phyloP scores from a whole-genome alignment of 2,797 vertebrate genomes.

The Tragopan temminckii region DNA sequence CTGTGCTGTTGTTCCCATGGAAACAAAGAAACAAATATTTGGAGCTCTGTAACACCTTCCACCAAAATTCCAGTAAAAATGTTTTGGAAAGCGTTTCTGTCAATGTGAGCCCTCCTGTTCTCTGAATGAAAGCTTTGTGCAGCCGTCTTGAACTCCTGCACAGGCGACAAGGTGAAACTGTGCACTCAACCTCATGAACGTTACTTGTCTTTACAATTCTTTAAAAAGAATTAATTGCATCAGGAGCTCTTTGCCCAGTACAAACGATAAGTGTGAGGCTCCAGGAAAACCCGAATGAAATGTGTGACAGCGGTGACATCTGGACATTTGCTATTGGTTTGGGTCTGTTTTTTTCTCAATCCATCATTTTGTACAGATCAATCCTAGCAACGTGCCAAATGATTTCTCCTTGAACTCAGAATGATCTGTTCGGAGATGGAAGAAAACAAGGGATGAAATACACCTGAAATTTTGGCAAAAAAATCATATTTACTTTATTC shows the following conservation, averaged over 20 bases:
- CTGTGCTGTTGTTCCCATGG: slow-evolving; percentile 86
- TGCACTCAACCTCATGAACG: slow-evolving; percentile 28
- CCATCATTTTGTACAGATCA: slow-evolving; percentile 9
- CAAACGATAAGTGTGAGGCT: background rate
- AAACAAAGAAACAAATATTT: slow-evolving; percentile 94
- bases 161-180: slow-evolving; percentile 55
- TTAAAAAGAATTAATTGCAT: background rate
- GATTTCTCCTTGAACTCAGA: slow-evolving; percentile 21
- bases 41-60: slow-evolving; percentile 91
- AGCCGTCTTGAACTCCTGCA: slow-evolving; percentile 54
- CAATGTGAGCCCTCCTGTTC: slow-evolving; percentile 76
- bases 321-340: background rate
- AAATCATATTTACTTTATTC: slow-evolving; percentile 59
- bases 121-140: slow-evolving; percentile 83
- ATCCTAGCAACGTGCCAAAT: background rate
- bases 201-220: slow-evolving; percentile 57
- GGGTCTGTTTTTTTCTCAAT: background rate
- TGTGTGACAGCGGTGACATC: accelerated
- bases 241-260: background rate
- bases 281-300: background rate
- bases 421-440: background rate
- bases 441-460: background rate
- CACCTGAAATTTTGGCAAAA: slow-evolving; percentile 35
- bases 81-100: slow-evolving; percentile 89
- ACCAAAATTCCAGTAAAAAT: slow-evolving; percentile 89